Evolutionary conservation across 2,797 vertebrate species (phyloP).

Genomic region (Paguma larvata): DNA sequence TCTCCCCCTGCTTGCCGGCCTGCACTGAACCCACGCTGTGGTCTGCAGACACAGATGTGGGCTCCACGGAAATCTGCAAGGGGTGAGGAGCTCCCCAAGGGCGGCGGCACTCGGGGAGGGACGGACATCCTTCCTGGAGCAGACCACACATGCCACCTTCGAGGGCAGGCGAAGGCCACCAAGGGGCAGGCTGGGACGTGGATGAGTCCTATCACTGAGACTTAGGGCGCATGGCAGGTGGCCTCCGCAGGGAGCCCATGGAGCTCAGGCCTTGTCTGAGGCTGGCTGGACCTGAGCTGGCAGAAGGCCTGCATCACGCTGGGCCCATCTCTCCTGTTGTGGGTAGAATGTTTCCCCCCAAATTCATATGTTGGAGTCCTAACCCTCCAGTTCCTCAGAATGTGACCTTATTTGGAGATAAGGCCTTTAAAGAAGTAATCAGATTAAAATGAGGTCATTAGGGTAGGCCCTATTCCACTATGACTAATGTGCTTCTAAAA

Average conservation of each 20-base stretch:
- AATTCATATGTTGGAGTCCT: not conserved
- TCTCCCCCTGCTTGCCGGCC: not conserved
- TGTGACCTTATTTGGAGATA: not conserved
- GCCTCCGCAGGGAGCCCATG: rapidly evolving
- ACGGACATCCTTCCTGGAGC: rapidly evolving
- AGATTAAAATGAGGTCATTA: not conserved
- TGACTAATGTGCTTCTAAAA: not conserved
- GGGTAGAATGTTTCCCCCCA: not conserved
- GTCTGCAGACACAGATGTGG: not conserved
- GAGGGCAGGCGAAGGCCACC: not conserved
- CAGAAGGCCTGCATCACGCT: not conserved
- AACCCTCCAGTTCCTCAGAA: not conserved
- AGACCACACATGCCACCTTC: rapidly evolving
- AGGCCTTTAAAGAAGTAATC: not conserved
- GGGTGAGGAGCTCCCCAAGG: not conserved
- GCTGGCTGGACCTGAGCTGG: not conserved
- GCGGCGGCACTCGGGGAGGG: rapidly evolving
- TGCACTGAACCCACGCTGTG: rapidly evolving
- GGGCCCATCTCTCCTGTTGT: not conserved
- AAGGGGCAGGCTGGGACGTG: too few species aligned
- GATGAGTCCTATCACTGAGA: not conserved
- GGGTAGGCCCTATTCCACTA: not conserved
- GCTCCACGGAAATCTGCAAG: not conserved
- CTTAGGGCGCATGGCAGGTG: rapidly evolving
- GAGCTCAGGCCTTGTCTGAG: not conserved